Percentiles rank a stretch among this genome's conserved stretches.
phyloP scores from a whole-genome alignment of 2,113 vertebrate genomes.

The Ochotona curzoniae region DNA sequence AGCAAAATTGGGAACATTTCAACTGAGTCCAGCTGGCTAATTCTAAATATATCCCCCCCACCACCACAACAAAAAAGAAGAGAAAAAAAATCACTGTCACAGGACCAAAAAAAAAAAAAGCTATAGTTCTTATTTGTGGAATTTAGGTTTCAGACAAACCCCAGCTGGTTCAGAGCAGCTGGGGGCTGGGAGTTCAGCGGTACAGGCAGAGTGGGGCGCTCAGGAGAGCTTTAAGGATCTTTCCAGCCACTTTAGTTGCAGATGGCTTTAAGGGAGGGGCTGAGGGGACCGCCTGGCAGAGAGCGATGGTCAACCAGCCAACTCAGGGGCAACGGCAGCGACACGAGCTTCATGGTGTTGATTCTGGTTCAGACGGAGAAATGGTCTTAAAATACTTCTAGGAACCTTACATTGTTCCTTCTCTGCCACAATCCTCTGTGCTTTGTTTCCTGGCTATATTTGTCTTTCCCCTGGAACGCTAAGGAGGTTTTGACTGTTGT shows the following conservation, averaged over 20 bases:
- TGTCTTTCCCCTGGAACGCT: conserved; percentile 14
- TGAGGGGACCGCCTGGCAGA: fast-evolving
- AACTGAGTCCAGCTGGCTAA: too few relatives aligned
- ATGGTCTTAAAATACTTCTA: not conserved
- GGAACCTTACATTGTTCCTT: not conserved
- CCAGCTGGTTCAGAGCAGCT: not conserved
- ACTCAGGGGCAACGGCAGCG: not conserved
- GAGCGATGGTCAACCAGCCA: not conserved
- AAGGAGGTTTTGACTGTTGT: conserved; percentile 33
- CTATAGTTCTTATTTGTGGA: not conserved
- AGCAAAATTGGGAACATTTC: too few relatives aligned
- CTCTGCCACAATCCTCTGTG: not conserved
- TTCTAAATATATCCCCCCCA: too few relatives aligned
- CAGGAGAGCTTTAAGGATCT: not conserved
- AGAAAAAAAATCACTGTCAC: not conserved
- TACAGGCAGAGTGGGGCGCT: not conserved
- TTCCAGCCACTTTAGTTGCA: not conserved
- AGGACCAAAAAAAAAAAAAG: not conserved
- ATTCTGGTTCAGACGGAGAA: not conserved
- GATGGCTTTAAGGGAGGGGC: not conserved
- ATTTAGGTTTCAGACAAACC: not conserved
- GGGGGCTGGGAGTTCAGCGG: not conserved
- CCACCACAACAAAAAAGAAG: too few relatives aligned
- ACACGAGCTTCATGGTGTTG: not conserved
- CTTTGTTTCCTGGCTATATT: conserved; percentile 39